Evolutionary conservation across 2,113 vertebrate genomes (phyloP).

Genomic region (Coptodon bakossiorum): DNA sequence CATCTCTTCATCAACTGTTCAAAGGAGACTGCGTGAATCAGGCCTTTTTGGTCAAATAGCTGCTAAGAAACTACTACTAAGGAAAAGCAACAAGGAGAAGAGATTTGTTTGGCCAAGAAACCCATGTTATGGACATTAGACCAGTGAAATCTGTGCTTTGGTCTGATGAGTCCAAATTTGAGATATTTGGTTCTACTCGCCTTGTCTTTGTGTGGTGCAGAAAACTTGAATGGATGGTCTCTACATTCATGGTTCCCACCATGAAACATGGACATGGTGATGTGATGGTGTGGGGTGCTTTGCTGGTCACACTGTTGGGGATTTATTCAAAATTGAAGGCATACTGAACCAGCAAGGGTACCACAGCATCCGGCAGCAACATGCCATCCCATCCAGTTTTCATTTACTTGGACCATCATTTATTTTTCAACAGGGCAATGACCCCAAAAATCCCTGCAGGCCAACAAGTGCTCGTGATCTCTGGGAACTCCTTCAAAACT

Average conservation of each 20-base stretch:
- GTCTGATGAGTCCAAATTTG: background rate
- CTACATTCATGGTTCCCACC: background rate
- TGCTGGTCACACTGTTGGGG: background rate
- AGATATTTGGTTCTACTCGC: rapidly evolving
- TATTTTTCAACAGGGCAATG: background rate
- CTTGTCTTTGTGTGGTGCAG: rapidly evolving
- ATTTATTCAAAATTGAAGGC: background rate
- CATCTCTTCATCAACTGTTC: background rate
- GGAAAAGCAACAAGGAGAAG: background rate
- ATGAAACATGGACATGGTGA: background rate
- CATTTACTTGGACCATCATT: background rate
- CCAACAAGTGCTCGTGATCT: background rate
- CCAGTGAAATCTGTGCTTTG: rapidly evolving
- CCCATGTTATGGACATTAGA: background rate
- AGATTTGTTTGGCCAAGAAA: background rate
- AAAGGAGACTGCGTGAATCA: rapidly evolving
- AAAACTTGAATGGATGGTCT: background rate
- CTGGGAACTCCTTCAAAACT: background rate
- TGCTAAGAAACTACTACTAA: background rate
- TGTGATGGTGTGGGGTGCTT: background rate
- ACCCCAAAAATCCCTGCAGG: background rate
- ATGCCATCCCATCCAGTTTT: background rate
- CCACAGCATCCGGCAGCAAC: background rate
- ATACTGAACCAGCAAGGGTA: background rate
- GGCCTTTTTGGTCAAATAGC: background rate